A percentile compares a stretch with the other conserved stretches of the same genome.
phyloP scores from a whole-genome alignment of 2,113 vertebrate species.

The Labeo catla region DNA sequence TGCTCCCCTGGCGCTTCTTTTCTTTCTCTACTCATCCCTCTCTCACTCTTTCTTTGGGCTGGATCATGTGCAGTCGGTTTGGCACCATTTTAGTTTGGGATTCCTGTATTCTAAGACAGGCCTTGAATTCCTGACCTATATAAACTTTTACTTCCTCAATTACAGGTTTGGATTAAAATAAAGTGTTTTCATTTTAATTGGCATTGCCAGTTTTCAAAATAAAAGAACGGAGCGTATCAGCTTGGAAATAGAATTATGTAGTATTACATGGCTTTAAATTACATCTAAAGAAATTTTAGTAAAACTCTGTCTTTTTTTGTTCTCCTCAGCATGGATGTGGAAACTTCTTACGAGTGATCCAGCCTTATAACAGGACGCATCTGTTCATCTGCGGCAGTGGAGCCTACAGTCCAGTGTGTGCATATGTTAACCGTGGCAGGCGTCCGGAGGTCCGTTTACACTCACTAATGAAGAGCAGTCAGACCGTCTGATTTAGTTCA shows the following conservation, averaged over 20 bases:
- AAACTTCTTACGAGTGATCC: conserved; percentile 94
- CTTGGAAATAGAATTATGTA: conserved; percentile 10
- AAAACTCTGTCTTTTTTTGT: neutral
- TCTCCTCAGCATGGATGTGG: conserved; percentile 90
- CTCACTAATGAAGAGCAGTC: conserved; percentile 24
- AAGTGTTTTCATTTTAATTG: neutral
- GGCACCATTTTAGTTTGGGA: neutral
- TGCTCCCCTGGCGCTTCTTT: conserved; percentile 53
- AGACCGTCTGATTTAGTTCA: neutral
- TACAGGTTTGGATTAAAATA: neutral
- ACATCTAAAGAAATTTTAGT: neutral
- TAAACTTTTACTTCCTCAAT: neutral
- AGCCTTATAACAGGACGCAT: conserved; percentile 93
- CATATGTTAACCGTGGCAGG: conserved; percentile 92
- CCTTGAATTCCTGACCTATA: conserved; percentile 13
- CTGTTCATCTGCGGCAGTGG: conserved; percentile 95
- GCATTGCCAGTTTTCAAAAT: neutral
- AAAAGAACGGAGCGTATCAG: neutral
- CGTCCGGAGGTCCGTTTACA: conserved; percentile 84
- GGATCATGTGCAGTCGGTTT: conserved; percentile 21
- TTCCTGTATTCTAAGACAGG: conserved; percentile 22
- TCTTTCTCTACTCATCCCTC: conserved; percentile 20
- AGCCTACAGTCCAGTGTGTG: conserved; percentile 93
- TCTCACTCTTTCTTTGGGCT: neutral
- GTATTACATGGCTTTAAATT: neutral